Evolutionary conservation across 2,113 vertebrate genomes (phyloP).

Genomic region (Mugil cephalus): DNA sequence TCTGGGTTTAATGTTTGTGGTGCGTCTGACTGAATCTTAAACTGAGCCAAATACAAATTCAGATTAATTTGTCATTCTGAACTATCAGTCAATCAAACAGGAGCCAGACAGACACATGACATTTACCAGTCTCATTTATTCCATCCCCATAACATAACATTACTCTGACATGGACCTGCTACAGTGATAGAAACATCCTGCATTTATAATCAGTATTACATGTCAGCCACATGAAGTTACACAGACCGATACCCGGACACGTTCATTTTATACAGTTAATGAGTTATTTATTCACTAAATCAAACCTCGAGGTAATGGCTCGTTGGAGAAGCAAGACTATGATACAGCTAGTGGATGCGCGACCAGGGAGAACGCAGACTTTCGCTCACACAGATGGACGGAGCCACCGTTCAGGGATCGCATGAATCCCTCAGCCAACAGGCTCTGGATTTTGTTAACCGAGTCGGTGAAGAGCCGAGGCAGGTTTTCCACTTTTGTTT

Average conservation of each 20-base stretch:
- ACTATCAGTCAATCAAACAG: not conserved
- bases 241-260: constrained; percentile 33
- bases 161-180: constrained; percentile 39
- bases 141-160: constrained; percentile 32
- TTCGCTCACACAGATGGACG: constrained; percentile 31
- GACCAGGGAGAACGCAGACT: constrained; percentile 16
- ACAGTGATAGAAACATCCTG: constrained; percentile 24
- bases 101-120: not conserved
- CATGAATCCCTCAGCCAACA: constrained; percentile 1
- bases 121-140: constrained; percentile 60
- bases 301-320: constrained; percentile 35
- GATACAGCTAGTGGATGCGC: constrained; percentile 40
- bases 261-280: constrained; percentile 52
- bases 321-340: constrained; percentile 33
- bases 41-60: no score
- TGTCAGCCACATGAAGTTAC: constrained; percentile 25
- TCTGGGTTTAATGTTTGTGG: no score
- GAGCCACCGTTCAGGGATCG: constrained; percentile 11
- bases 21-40: no score
- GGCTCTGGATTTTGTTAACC: not conserved
- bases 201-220: constrained; percentile 39
- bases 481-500: constrained; percentile 11
- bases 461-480: constrained; percentile 2
- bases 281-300: constrained; percentile 36
- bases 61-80: not conserved